These are phyloP conservation scores for Agelas oroides DNA, from an alignment of 37 sponge, comb jelly and placozoan species.

Conservation along the genomic window DNA sequence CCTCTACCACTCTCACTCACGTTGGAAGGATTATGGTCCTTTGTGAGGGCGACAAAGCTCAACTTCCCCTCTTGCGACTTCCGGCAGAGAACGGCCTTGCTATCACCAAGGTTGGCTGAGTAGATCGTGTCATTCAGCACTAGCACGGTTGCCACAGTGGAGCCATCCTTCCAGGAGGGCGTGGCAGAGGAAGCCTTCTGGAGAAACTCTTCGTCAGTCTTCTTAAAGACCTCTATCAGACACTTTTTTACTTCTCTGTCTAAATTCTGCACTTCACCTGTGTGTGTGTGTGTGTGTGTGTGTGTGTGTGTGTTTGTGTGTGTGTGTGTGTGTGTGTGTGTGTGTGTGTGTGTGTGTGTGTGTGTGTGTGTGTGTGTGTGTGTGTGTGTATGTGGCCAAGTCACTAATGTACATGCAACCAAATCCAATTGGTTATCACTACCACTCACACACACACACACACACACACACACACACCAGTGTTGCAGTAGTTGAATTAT, in stretches of 20 bases:
- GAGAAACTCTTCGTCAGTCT: conserved; percentile 85
- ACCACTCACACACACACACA: too few species aligned
- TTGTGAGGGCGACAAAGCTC: conserved; percentile 56
- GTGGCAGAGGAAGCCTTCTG: conserved; percentile 67
- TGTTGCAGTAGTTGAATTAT: too few species aligned
- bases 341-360: too few species aligned
- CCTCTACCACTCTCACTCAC: conserved; percentile 61
- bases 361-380: too few species aligned
- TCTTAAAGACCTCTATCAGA: conserved; percentile 78
- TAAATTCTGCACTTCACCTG: conserved; percentile 68
- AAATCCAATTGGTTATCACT: too few species aligned
- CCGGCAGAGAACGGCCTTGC: conserved; percentile 78
- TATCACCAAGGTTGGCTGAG: conserved; percentile 88
- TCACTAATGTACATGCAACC: too few species aligned
- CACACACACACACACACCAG: too few species aligned
- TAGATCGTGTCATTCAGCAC: conserved; percentile 75
- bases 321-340: too few species aligned
- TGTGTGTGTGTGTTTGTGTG: too few species aligned
- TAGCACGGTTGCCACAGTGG: conserved; percentile 76
- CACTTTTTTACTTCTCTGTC: conserved; percentile 84
- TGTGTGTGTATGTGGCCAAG: too few species aligned
- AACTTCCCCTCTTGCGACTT: conserved; percentile 18
- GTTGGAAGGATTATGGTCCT: conserved; percentile 77
- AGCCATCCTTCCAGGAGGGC: conserved; percentile 88
- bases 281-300: too few species aligned